Percentiles rank a stretch among this genome's conserved stretches.
These are phyloP conservation scores for Sturmia bella DNA, from an alignment of 2,888 invertebrate genomes.

Conservation along the genomic window DNA sequence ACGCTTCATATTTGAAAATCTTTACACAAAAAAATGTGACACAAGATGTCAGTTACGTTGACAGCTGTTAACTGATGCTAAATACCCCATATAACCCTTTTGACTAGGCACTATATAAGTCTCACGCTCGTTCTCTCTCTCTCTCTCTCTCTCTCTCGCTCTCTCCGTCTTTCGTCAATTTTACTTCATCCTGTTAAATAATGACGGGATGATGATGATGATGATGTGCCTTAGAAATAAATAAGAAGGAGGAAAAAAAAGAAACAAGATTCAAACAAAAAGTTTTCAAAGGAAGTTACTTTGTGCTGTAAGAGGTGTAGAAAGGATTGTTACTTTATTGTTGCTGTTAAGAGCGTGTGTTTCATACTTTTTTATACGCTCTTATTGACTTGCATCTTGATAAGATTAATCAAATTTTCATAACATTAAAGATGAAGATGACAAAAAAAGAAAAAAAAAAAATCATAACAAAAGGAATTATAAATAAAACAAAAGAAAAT, in stretches of 20 bases:
- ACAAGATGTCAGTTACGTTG: slow-evolving; percentile 70
- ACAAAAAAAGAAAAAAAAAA: slow-evolving; percentile 15
- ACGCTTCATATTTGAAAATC: slow-evolving; percentile 27
- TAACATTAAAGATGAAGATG: slow-evolving; percentile 75
- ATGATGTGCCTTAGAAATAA: slow-evolving; percentile 38
- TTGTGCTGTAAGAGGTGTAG: slow-evolving; percentile 46
- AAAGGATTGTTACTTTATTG: slow-evolving; percentile 57
- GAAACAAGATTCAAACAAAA: slow-evolving; percentile 24
- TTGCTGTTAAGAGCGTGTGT: slow-evolving; percentile 25
- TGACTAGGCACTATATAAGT: background rate
- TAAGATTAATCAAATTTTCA: slow-evolving; percentile 82
- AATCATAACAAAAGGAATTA: slow-evolving; percentile 27
- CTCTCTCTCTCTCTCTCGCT: background rate
- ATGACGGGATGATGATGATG: slow-evolving; percentile 39
- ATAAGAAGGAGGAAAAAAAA: slow-evolving; percentile 15
- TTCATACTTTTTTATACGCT: slow-evolving; percentile 38
- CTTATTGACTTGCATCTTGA: slow-evolving; percentile 76
- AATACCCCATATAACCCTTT: slow-evolving; percentile 63
- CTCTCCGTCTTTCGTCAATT: background rate
- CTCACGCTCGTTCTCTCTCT: background rate
- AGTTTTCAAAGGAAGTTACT: slow-evolving; percentile 51
- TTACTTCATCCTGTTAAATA: slow-evolving; percentile 6
- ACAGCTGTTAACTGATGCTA: slow-evolving; percentile 69
- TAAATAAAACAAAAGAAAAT: slow-evolving; percentile 58
- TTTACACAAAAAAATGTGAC: slow-evolving; percentile 56